Evolutionary conservation across 2,888 invertebrate species (phyloP).

Genomic region (Sinopyrophorus schimmeli): DNA sequence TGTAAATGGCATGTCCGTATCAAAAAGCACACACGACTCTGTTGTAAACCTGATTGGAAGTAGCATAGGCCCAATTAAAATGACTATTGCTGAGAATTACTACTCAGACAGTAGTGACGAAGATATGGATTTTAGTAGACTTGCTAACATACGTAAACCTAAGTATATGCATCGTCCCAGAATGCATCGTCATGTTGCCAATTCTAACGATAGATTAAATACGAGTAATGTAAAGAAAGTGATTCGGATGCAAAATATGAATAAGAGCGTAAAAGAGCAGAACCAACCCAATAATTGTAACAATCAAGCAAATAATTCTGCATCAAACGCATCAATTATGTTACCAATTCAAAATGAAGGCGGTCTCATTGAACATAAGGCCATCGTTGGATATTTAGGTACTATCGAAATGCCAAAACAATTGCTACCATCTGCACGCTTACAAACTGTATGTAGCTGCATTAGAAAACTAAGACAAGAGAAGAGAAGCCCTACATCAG

Average conservation of each 20-base stretch:
- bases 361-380: slow-evolving; percentile 73
- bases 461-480: slow-evolving; percentile 88
- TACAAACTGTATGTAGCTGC: slow-evolving; percentile 81
- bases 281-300: slow-evolving; percentile 5
- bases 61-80: slow-evolving; percentile 78
- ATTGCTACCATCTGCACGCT: slow-evolving; percentile 71
- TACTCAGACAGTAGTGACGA: slow-evolving; percentile 86
- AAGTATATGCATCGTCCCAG: slow-evolving; percentile 59
- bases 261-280: slow-evolving; percentile 15
- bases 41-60: slow-evolving; percentile 90
- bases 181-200: slow-evolving; percentile 32
- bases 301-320: slow-evolving; percentile 22
- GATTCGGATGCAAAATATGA: slow-evolving; percentile 24
- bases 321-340: slow-evolving; percentile 35
- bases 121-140: slow-evolving; percentile 61
- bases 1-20: slow-evolving; percentile 89
- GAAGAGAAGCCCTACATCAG: slow-evolving; percentile 81
- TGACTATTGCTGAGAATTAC: slow-evolving; percentile 86
- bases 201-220: slow-evolving; percentile 25
- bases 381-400: slow-evolving; percentile 91
- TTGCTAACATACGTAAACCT: slow-evolving; percentile 62
- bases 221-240: slow-evolving; percentile 33
- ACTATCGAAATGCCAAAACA: slow-evolving; percentile 95
- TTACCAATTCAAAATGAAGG: slow-evolving; percentile 52
- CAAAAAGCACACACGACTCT: slow-evolving; percentile 90